Conservation (phyloP, 2,888 invertebrate genomes). For the Hemicrepidius hirtus region DNA sequence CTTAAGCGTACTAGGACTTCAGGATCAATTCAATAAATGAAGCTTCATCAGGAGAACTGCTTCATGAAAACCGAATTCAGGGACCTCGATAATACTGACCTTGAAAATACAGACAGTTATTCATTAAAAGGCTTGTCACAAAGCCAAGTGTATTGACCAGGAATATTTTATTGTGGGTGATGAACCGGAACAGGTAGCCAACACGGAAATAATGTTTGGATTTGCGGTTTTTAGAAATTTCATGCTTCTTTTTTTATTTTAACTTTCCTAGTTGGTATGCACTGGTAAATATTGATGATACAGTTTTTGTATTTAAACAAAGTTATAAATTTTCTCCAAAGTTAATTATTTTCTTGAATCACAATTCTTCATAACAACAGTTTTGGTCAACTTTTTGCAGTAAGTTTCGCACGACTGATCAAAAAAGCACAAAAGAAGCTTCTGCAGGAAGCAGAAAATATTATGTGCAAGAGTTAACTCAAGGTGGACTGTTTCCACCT, state of each 20-base stretch:
- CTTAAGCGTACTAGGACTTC: not conserved
- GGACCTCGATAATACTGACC: slow-evolving; percentile 4
- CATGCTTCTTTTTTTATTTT: not conserved
- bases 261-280: slow-evolving; percentile 8
- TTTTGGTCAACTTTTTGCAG: not conserved
- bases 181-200: slow-evolving; percentile 29
- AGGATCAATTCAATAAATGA: not conserved
- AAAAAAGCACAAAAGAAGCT: slow-evolving; percentile 9
- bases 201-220: slow-evolving; percentile 14
- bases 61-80: not conserved
- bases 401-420: slow-evolving; percentile 12
- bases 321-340: no score
- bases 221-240: slow-evolving; percentile 7
- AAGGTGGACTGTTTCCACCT: slow-evolving; percentile 17
- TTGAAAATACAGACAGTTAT: slow-evolving; percentile 1
- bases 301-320: no score
- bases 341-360: not conserved
- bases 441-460: slow-evolving; percentile 16
- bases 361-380: not conserved
- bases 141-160: slow-evolving; percentile 21
- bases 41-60: not conserved
- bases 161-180: not conserved
- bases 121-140: not conserved
- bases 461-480: not conserved
- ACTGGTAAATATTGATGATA: slow-evolving; percentile 1